phyloP scores from a whole-genome alignment of 2,113 vertebrate species.

The Ciconia stormi region DNA sequence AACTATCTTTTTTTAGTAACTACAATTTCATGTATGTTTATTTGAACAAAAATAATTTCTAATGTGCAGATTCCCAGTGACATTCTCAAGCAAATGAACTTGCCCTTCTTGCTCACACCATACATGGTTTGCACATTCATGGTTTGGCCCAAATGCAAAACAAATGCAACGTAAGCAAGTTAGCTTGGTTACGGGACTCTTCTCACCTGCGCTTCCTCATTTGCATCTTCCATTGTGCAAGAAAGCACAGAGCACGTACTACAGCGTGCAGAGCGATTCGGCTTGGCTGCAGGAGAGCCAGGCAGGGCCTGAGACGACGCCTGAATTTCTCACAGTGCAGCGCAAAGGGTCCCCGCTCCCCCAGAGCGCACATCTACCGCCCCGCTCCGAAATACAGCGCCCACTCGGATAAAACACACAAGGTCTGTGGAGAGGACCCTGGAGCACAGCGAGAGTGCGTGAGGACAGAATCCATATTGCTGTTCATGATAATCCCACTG shows the following conservation, averaged over 20 bases:
- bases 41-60: neutral
- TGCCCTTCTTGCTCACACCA: neutral
- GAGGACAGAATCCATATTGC: neutral
- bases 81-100: slow-evolving; percentile 14
- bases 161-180: neutral
- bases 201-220: neutral
- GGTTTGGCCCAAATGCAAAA: neutral
- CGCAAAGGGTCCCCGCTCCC: fast-evolving
- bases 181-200: neutral
- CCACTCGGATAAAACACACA: fast-evolving
- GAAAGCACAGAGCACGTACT: neutral
- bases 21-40: neutral
- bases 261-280: neutral
- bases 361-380: neutral
- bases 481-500: neutral
- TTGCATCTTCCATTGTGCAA: slow-evolving; percentile 20
- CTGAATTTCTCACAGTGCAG: neutral
- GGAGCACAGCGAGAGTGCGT: fast-evolving
- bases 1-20: neutral
- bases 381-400: neutral
- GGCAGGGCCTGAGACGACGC: neutral
- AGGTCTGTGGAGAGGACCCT: neutral
- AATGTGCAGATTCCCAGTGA: neutral
- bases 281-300: neutral
- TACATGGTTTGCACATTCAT: neutral